Evolutionary conservation across 2,113 vertebrate species (phyloP).

Genomic region (Menidia beryllina): DNA sequence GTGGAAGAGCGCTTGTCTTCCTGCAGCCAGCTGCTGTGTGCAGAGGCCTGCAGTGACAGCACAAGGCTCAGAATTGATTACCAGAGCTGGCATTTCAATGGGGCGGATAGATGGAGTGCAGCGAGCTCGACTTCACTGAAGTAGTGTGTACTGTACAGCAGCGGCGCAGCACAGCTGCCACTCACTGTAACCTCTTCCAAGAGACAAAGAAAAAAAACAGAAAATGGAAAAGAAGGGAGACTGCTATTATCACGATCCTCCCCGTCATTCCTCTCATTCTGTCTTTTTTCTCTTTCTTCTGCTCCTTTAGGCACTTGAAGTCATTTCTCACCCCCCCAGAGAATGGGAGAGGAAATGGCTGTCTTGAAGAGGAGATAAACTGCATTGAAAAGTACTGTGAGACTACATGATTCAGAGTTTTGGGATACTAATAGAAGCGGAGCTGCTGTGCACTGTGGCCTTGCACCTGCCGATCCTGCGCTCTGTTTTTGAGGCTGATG

Average conservation of each 20-base stretch:
- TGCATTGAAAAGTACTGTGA: slow-evolving; percentile 39
- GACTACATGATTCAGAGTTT: slow-evolving; percentile 39
- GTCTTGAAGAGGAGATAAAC: slow-evolving; percentile 52
- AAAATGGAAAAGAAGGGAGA: slow-evolving; percentile 35
- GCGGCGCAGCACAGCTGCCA: slow-evolving; percentile 71
- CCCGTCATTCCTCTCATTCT: slow-evolving; percentile 1
- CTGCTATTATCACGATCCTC: slow-evolving; percentile 38
- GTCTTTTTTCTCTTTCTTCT: slow-evolving; percentile 10
- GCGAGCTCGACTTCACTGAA: slow-evolving; percentile 68
- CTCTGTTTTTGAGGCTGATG: neutral
- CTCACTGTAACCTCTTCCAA: slow-evolving; percentile 73
- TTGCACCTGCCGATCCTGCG: slow-evolving; percentile 7
- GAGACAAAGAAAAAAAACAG: slow-evolving; percentile 29
- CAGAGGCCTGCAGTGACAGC: slow-evolving; percentile 87
- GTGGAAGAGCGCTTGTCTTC: slow-evolving; percentile 84
- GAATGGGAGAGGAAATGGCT: slow-evolving; percentile 45
- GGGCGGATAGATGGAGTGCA: slow-evolving; percentile 82
- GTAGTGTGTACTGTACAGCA: slow-evolving; percentile 62
- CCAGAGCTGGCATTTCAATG: slow-evolving; percentile 83
- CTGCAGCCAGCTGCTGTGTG: slow-evolving; percentile 88
- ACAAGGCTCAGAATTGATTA: slow-evolving; percentile 92
- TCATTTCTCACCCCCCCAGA: slow-evolving; percentile 28
- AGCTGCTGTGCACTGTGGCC: neutral
- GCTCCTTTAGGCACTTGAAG: slow-evolving; percentile 23
- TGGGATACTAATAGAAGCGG: neutral